Evolutionary conservation across 2,888 invertebrate species (phyloP).

Genomic region (Drosophila anomalata): DNA sequence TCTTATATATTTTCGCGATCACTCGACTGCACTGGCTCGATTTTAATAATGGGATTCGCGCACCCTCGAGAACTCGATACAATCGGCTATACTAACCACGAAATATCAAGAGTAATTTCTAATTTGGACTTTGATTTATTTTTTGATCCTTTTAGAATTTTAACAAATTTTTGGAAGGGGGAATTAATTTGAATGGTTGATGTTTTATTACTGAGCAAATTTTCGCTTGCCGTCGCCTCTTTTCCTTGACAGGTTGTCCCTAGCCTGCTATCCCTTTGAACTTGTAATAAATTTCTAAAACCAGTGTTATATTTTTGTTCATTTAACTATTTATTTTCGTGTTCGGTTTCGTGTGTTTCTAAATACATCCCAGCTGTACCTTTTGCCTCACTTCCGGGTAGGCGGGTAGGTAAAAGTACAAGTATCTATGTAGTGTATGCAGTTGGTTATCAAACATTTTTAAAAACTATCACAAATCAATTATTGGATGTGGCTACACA

Average conservation of each 20-base stretch:
- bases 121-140: conserved; percentile 72
- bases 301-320: background rate
- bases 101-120: conserved; percentile 71
- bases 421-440: conserved; percentile 25
- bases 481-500: conserved; percentile 75
- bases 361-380: conserved; percentile 56
- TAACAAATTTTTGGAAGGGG: conserved; percentile 67
- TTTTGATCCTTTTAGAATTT: conserved; percentile 76
- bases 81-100: conserved; percentile 60
- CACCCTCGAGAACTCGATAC: conserved; percentile 20
- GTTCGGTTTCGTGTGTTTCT: conserved; percentile 51
- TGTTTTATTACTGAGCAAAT: conserved; percentile 66
- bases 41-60: conserved; percentile 15
- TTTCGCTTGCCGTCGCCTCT: background rate
- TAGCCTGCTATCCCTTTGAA: background rate
- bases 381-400: conserved; percentile 21
- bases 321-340: conserved; percentile 35
- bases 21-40: conserved; percentile 47
- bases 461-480: conserved; percentile 78
- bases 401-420: conserved; percentile 41
- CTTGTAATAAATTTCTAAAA: background rate
- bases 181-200: conserved; percentile 71
- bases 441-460: conserved; percentile 55
- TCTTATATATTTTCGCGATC: conserved; percentile 50
- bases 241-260: conserved; percentile 11